phyloP scores from a whole-genome alignment of 1,140 invertebrate genomes.

The Sinonovacula constricta region DNA sequence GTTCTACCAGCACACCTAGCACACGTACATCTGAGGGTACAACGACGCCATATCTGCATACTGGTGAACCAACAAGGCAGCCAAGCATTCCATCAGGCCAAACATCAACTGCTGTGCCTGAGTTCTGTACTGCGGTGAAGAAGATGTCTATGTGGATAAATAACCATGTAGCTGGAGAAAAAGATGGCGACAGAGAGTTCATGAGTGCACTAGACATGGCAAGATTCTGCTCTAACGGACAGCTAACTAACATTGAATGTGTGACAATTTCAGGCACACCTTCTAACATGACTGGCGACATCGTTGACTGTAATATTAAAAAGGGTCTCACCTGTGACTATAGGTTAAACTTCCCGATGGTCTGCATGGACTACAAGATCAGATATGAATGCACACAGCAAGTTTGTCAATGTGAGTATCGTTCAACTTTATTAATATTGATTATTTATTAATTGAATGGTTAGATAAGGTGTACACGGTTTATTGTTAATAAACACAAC shows the following conservation, averaged over 20 bases:
- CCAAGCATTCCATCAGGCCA: conserved; percentile 13
- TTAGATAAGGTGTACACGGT: too few relatives aligned
- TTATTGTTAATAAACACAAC: too few relatives aligned
- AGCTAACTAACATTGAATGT: conserved; percentile 50
- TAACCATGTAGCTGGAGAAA: conserved; percentile 12
- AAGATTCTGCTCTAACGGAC: conserved; percentile 45
- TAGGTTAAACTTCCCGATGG: conserved; percentile 29
- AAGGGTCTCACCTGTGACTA: conserved; percentile 16
- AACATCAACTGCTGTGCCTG: conserved; percentile 20
- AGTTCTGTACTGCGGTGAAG: neutral
- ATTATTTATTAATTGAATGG: too few relatives aligned
- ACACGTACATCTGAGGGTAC: too few relatives aligned
- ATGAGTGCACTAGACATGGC: conserved; percentile 39
- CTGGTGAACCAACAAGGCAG: conserved; percentile 12
- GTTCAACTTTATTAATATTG: too few relatives aligned
- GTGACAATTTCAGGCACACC: conserved; percentile 29
- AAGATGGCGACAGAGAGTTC: conserved; percentile 46
- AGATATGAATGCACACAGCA: conserved; percentile 31
- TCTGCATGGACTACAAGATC: conserved; percentile 26
- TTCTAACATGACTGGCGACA: conserved; percentile 30
- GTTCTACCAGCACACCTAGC: too few relatives aligned
- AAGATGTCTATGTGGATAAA: conserved; percentile 56
- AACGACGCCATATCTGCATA: neutral
- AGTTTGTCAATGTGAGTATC: conserved; percentile 16
- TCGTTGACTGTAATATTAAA: conserved; percentile 41